Evolutionary conservation across 1,140 invertebrate genomes (phyloP).

Genomic region (Nephila pilipes): DNA sequence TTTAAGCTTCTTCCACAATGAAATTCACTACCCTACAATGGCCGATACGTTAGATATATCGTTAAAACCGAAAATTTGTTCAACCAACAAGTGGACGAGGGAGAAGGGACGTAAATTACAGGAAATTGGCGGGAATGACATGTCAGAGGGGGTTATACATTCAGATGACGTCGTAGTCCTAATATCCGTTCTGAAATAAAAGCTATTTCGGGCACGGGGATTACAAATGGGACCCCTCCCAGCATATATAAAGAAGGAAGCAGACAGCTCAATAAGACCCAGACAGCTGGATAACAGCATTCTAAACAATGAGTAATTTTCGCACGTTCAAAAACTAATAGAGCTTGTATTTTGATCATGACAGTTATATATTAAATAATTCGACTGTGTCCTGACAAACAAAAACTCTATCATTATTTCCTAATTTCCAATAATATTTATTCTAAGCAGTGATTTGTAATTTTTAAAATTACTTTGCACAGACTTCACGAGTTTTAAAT

Average conservation of each 20-base stretch:
- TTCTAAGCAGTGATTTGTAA: too few species aligned
- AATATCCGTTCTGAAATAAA: slow-evolving; percentile 10
- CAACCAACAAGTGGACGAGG: slow-evolving; percentile 7
- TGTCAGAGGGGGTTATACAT: neutral
- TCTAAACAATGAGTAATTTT: too few species aligned
- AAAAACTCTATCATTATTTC: too few species aligned
- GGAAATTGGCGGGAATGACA: slow-evolving; percentile 16
- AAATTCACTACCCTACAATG: too few species aligned
- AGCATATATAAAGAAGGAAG: neutral
- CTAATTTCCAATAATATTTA: too few species aligned
- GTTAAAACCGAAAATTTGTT: neutral
- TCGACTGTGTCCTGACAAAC: too few species aligned
- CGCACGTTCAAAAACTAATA: too few species aligned
- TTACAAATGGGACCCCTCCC: neutral
- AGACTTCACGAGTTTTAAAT: too few species aligned
- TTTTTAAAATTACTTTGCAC: too few species aligned
- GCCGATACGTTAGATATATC: neutral
- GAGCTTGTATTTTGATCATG: too few species aligned
- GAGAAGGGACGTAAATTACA: slow-evolving; percentile 1
- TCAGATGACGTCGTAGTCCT: neutral
- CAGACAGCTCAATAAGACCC: neutral
- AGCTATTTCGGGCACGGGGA: neutral
- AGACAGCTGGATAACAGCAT: neutral
- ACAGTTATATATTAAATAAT: too few species aligned
- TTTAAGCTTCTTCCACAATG: neutral